Evolutionary conservation across 2,888 invertebrate species (phyloP).

Genomic region (Monopis laevigella): DNA sequence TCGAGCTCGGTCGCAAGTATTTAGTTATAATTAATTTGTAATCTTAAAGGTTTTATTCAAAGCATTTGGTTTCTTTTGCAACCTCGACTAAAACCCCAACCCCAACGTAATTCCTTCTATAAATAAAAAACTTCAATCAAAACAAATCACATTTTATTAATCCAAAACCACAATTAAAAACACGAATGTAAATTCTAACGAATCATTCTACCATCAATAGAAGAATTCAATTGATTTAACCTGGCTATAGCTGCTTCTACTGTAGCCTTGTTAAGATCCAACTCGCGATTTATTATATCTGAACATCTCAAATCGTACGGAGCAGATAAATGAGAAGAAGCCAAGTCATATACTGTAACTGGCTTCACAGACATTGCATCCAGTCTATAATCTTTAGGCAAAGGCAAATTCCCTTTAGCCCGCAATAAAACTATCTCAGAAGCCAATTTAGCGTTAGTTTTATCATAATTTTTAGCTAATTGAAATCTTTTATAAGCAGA

Average conservation of each 20-base stretch:
- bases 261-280: neutral
- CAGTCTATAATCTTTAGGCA: neutral
- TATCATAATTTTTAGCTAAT: constrained; percentile 27
- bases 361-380: neutral
- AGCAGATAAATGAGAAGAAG: neutral
- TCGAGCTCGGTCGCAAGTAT: too few species aligned
- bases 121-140: too few species aligned
- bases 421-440: constrained; percentile 3
- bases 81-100: too few species aligned
- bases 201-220: constrained; percentile 10
- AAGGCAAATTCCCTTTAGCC: neutral
- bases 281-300: constrained; percentile 5
- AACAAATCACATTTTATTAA: neutral
- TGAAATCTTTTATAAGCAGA: constrained; percentile 27
- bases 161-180: too few species aligned
- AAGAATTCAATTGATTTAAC: neutral
- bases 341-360: constrained; percentile 3
- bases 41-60: too few species aligned
- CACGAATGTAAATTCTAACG: constrained; percentile 5
- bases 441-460: neutral
- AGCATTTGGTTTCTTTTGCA: too few species aligned
- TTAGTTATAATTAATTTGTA: too few species aligned
- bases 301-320: constrained; percentile 3
- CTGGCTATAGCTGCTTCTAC: neutral
- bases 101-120: too few species aligned